These are phyloP conservation scores for Nylanderia fulva DNA, from an alignment of 1,140 invertebrate species.

Conservation along the genomic window DNA sequence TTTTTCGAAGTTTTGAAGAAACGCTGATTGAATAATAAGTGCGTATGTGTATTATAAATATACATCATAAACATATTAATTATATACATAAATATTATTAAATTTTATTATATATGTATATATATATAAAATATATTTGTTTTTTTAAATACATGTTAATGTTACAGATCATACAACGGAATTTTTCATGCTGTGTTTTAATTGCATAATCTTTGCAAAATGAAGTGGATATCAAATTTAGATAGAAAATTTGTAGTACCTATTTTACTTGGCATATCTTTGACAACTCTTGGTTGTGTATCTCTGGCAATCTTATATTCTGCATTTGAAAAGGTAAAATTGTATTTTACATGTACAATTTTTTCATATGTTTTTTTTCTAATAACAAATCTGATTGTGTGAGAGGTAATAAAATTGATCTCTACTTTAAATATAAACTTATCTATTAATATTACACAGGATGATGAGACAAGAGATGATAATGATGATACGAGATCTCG, in stretches of 20 bases:
- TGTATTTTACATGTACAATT: background rate
- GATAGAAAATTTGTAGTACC: constrained; percentile 70
- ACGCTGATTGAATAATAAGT: too few relatives aligned
- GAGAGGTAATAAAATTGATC: background rate
- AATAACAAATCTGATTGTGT: constrained; percentile 13
- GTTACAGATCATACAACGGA: background rate
- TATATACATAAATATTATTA: too few relatives aligned
- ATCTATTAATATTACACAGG: constrained; percentile 40
- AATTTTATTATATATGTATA: too few relatives aligned
- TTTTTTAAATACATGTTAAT: background rate
- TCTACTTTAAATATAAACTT: background rate
- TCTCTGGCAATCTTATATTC: constrained; percentile 79
- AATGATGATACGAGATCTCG: constrained; percentile 63
- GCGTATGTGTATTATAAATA: too few relatives aligned
- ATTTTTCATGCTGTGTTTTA: background rate
- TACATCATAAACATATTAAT: too few relatives aligned
- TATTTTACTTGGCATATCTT: constrained; percentile 81
- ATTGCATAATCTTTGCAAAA: constrained; percentile 50
- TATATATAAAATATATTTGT: too few relatives aligned
- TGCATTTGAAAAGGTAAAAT: constrained; percentile 81
- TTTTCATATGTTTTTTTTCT: constrained; percentile 19
- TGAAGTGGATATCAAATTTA: constrained; percentile 66
- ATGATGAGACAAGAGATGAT: constrained; percentile 69
- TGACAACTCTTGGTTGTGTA: constrained; percentile 79
- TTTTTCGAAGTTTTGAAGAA: too few relatives aligned